Evolutionary conservation across 35 echinoderm and acorn worm genomes (phyloP), one percentile per base, ranked within the genome.

Genomic region (Apostichopus californicus): DNA sequence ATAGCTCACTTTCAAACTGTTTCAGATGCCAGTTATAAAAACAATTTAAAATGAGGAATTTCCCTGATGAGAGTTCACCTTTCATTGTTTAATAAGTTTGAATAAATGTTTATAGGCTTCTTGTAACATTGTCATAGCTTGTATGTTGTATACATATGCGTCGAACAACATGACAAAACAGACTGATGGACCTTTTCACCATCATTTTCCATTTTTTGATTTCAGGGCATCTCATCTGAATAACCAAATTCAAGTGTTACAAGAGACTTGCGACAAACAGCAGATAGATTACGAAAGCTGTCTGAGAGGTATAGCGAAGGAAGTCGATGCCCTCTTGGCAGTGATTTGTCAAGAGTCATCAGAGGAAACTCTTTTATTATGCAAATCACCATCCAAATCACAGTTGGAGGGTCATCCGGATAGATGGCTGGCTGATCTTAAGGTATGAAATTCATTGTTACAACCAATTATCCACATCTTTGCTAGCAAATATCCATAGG

Each of bases 371-470:
- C n/a, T 87, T 21, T 25, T 87, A 9, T 66, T 63, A 58, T 63
- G 64, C 64, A 87, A 87, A 7, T 87, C 86, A 64, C 86, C 86
- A 8, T 65, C 86, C 9, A 87, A 87, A 58, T 15, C 57, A 5
- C 57, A 87, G 11, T 20, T 66, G 59, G 86, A 87, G 20, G 86
- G 86, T 22, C 86, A 87, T 15, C 86, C 86, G 14, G 86, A 89
- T 55, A 73, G 86, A 57, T 89, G 86, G 86, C 60, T 89, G 9
- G 60, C 86, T 20, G 86, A 89, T 13, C 46, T 89, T 21, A 68
- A 89, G 86, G 86, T 89, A 25, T 66, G 28, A 46, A 46, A 20
- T 1, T 75, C 17, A 75, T 75, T 12, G 1, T n/a, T n/a, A 73
- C 20, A 22, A 5, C 17, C 2, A 75, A 4, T 75, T 18, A 24